Evolutionary conservation across 2,113 vertebrate species (phyloP), one percentile per base, ranked within the genome.

Genomic region (Acanthochromis polyacanthus): DNA sequence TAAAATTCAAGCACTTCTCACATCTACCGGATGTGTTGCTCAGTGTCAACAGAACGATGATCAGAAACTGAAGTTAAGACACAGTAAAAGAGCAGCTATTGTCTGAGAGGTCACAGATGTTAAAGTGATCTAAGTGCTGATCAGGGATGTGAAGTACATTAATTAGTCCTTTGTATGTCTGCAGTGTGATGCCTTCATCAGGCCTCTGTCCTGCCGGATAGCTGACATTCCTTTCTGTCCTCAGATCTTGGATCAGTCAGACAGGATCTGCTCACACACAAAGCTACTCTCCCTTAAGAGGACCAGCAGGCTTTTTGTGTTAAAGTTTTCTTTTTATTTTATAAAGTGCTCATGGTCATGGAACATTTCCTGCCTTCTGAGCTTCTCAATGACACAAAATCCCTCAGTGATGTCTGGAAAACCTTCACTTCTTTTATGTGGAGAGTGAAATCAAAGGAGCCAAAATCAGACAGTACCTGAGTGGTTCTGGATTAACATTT

Each of bases 161-260:
- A 67, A 86, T 79, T 73, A 61, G 68, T 70, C 61, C 46, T 73
- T 19, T 80, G 10, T 77, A 62, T 15, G 48, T 78, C 43, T 75
- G 62, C 58, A 57, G 71, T 22, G 19, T 40, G 56, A 82, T 71
- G 80, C 30, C 59, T 84, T 76, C 48, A 71, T 78, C 22, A 60
- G 65, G 45, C 36, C 23, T 59, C 32, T n/a, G 51, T 59, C 55
- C 70, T 67, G 56, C 50, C 15, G 52, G 28, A 83, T 76, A 40
- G 43, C n/a, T 75, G 28, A 73, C 40, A 81, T 87, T 87, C 76
- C 72, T 70, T 56, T 68, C 46, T 30, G 78, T 62, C 12, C 28
- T 65, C 23, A 50, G 45, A 56, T 82, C 73, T 32, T 14, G 48
- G 40, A 70, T 68, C 69, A 62, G 45, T 64, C 61, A 70, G 45